Conservation (phyloP, 2,797 vertebrate genomes). For the Enteromius radiatus region DNA sequence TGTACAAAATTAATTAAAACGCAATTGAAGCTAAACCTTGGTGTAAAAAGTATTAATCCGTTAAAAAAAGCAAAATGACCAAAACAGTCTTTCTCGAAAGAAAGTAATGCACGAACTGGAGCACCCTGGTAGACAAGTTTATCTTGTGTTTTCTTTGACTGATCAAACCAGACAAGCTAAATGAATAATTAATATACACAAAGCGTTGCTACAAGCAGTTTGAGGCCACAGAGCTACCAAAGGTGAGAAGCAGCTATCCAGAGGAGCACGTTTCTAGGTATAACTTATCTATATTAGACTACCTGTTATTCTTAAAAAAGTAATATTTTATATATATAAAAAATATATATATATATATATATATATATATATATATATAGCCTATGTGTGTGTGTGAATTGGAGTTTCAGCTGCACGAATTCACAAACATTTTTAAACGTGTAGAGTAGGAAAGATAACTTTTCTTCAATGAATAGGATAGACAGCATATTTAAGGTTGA, state of each 20-base stretch:
- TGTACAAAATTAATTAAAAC: not conserved
- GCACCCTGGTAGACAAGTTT: constrained; percentile 13
- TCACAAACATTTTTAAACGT: not conserved
- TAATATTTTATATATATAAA: too few species aligned
- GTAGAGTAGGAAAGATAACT: not conserved
- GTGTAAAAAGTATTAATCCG: not conserved
- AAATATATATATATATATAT: too few species aligned
- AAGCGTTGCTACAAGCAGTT: constrained; percentile 55
- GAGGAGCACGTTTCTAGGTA: not conserved
- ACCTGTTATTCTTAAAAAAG: not conserved
- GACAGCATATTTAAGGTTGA: not conserved
- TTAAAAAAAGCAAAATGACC: not conserved
- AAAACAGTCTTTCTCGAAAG: not conserved
- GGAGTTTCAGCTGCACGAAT: not conserved
- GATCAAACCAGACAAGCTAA: constrained; percentile 41
- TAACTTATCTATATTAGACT: not conserved
- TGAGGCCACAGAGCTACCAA: constrained; percentile 18
- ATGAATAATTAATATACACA: constrained; percentile 58
- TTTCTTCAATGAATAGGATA: not conserved
- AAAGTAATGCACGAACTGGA: constrained; percentile 4
- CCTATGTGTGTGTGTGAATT: too few species aligned
- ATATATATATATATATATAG: too few species aligned
- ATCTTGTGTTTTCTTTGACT: constrained; percentile 36
- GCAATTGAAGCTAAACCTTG: not conserved
- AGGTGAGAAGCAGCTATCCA: constrained; percentile 35